Conservation (phyloP, 2,797 vertebrate species). For the Nyctibius grandis region DNA sequence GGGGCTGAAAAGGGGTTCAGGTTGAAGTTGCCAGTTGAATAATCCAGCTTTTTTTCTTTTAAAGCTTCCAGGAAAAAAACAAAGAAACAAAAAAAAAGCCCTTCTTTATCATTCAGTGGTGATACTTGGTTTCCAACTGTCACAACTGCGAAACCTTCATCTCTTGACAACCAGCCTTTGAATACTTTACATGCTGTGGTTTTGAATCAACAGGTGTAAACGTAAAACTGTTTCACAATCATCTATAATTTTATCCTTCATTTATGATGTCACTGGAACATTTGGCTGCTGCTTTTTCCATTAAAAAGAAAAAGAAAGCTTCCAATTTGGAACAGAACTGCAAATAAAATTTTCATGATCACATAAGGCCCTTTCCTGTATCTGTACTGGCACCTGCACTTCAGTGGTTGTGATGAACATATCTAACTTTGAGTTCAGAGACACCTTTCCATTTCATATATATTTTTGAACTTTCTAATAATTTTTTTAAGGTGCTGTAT, state of each 20-base stretch:
- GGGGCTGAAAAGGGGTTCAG: background rate
- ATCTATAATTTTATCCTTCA: background rate
- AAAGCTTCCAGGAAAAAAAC: background rate
- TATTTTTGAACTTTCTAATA: background rate
- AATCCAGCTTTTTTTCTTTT: background rate
- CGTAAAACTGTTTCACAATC: background rate
- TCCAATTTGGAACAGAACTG: background rate
- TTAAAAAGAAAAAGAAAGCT: background rate
- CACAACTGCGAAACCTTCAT: background rate
- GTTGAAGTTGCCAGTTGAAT: background rate
- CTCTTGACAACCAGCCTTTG: background rate
- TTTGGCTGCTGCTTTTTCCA: background rate
- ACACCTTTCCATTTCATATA: background rate
- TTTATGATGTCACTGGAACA: background rate
- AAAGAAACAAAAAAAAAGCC: background rate
- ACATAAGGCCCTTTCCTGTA: background rate
- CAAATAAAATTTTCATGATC: background rate
- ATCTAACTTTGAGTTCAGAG: background rate
- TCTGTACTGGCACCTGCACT: background rate
- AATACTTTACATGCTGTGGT: background rate
- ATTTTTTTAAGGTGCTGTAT: background rate
- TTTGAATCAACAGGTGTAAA: background rate
- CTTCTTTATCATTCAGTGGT: background rate
- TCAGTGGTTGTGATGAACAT: background rate
- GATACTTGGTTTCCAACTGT: background rate